Percentiles rank a stretch among this genome's conserved stretches.
Conservation (phyloP, 2,888 invertebrate species). For the Dilophus febrilis region DNA sequence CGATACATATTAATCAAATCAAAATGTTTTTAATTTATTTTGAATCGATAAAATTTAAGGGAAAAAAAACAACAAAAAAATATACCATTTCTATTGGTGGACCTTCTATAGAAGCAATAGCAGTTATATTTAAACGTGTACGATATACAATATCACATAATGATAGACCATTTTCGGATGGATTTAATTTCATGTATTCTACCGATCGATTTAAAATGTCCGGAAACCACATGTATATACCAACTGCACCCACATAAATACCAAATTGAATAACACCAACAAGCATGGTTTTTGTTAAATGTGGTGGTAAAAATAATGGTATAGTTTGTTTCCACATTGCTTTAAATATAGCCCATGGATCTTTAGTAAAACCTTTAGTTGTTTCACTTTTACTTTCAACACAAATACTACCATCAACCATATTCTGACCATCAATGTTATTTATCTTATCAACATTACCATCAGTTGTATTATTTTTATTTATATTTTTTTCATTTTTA, state of each 20-base stretch:
- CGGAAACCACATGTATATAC: conserved; percentile 27
- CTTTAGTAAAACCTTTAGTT: conserved; percentile 9
- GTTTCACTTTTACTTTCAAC: neutral
- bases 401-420: no score
- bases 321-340: conserved; percentile 25
- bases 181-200: conserved; percentile 17
- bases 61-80: no score
- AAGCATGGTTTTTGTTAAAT: conserved; percentile 18
- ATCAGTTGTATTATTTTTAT: neutral
- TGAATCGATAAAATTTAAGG: no score
- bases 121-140: conserved; percentile 6
- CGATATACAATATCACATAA: conserved; percentile 20
- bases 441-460: no score
- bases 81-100: no score
- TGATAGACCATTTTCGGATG: conserved; percentile 15
- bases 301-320: conserved; percentile 20
- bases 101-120: neutral
- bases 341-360: conserved; percentile 10
- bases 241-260: conserved; percentile 21
- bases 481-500: no score
- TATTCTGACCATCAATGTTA: no score
- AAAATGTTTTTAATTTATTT: no score
- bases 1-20: no score
- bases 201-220: conserved; percentile 22
- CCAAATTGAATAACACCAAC: conserved; percentile 23